Conservation (phyloP, 2,888 invertebrate genomes). For the Himalopsyche tibetana region DNA sequence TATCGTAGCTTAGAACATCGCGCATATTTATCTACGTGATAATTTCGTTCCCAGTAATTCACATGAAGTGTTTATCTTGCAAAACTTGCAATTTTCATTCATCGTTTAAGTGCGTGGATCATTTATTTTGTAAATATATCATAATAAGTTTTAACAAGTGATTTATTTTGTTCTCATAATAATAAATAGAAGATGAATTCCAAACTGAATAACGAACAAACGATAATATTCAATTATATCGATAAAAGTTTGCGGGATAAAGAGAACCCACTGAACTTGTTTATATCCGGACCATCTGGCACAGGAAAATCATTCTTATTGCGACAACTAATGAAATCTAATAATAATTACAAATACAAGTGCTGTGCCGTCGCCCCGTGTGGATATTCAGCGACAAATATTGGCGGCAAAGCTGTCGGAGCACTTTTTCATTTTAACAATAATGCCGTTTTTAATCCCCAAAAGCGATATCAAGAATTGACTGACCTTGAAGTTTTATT, state of each 20-base stretch:
- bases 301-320: background rate
- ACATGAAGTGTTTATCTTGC: no score
- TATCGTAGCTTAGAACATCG: no score
- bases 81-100: no score
- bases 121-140: no score
- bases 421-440: background rate
- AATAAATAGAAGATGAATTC: background rate
- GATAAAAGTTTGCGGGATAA: background rate
- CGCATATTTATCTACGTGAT: no score
- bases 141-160: no score
- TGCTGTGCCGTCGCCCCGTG: background rate
- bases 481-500: slow-evolving; percentile 2
- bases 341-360: slow-evolving; percentile 14
- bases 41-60: no score
- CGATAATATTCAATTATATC: background rate
- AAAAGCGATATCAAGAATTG: background rate
- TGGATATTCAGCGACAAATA: background rate
- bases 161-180: no score
- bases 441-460: background rate
- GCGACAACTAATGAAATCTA: background rate
- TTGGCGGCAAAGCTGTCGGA: background rate
- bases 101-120: no score
- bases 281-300: slow-evolving; percentile 5
- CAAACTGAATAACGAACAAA: background rate
- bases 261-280: background rate